Conservation (phyloP, 23 tunicate species). For the Botrylloides violaceus region DNA sequence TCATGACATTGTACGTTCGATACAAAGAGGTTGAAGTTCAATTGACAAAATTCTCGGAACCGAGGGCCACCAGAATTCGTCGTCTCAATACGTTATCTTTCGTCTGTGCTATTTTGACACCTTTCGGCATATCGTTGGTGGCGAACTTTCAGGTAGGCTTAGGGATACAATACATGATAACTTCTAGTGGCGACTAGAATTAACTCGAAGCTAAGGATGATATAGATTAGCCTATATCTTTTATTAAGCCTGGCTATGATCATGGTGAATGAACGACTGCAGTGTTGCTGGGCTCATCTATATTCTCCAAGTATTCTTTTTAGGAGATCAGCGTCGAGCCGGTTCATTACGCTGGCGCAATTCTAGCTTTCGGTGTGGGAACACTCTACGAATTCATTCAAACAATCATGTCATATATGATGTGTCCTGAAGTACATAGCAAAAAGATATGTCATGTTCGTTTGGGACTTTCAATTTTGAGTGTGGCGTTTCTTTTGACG, state of each 20-base stretch:
- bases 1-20: constrained; percentile 59
- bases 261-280: too few species aligned
- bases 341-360: constrained; percentile 67
- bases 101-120: constrained; percentile 28
- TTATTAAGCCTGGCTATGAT: too few species aligned
- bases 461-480: constrained; percentile 27
- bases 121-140: constrained; percentile 73
- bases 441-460: constrained; percentile 40
- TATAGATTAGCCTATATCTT: too few species aligned
- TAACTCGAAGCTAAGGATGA: too few species aligned
- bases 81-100: constrained; percentile 26
- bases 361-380: constrained; percentile 62
- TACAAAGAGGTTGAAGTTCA: constrained; percentile 60
- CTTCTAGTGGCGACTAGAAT: too few species aligned
- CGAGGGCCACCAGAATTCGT: constrained; percentile 19
- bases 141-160: constrained; percentile 97
- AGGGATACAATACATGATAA: too few species aligned
- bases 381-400: constrained; percentile 59
- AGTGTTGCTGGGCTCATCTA: too few species aligned
- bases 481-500: not conserved
- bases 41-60: constrained; percentile 18
- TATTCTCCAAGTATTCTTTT: too few species aligned
- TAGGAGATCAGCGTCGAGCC: constrained; percentile 76
- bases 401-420: constrained; percentile 49
- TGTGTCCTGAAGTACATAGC: constrained; percentile 82